These are phyloP conservation scores for Microctenopoma lineatum DNA, from an alignment of 2,797 vertebrate species.

Conservation along the genomic window DNA sequence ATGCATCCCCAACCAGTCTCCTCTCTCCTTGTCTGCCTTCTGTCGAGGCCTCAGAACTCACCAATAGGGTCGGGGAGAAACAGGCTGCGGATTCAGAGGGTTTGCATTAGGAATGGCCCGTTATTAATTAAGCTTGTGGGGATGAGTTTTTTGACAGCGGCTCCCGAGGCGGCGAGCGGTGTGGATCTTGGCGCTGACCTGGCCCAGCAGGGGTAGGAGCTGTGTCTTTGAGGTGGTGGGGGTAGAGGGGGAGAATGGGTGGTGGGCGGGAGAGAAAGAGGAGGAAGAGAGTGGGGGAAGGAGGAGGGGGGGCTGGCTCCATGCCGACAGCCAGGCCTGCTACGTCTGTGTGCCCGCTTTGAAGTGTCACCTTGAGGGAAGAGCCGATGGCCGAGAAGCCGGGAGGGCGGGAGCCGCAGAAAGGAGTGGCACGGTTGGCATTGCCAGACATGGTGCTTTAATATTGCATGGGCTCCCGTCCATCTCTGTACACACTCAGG, in stretches of 20 bases:
- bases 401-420: slow-evolving; percentile 79
- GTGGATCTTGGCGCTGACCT: slow-evolving; percentile 86
- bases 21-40: slow-evolving; percentile 72
- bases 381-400: slow-evolving; percentile 84
- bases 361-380: slow-evolving; percentile 94
- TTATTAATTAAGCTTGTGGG: slow-evolving; percentile 86
- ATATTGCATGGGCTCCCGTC: slow-evolving; percentile 88
- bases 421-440: slow-evolving; percentile 84
- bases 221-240: slow-evolving; percentile 83
- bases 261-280: slow-evolving; percentile 75
- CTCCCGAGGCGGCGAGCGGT: slow-evolving; percentile 78
- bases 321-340: slow-evolving; percentile 86
- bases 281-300: slow-evolving; percentile 68
- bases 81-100: slow-evolving; percentile 70
- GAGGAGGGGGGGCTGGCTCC: slow-evolving; percentile 80
- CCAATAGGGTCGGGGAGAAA: slow-evolving; percentile 64
- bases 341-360: slow-evolving; percentile 87
- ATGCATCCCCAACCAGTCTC: slow-evolving; percentile 71
- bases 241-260: slow-evolving; percentile 58
- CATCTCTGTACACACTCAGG: slow-evolving; percentile 85
- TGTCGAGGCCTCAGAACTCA: slow-evolving; percentile 74
- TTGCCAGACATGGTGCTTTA: slow-evolving; percentile 84
- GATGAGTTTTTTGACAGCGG: slow-evolving; percentile 84
- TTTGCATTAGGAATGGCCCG: slow-evolving; percentile 77
- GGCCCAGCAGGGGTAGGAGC: slow-evolving; percentile 79